These are phyloP conservation scores for Carapus acus DNA, from an alignment of 2,797 vertebrate species.

Conservation along the genomic window DNA sequence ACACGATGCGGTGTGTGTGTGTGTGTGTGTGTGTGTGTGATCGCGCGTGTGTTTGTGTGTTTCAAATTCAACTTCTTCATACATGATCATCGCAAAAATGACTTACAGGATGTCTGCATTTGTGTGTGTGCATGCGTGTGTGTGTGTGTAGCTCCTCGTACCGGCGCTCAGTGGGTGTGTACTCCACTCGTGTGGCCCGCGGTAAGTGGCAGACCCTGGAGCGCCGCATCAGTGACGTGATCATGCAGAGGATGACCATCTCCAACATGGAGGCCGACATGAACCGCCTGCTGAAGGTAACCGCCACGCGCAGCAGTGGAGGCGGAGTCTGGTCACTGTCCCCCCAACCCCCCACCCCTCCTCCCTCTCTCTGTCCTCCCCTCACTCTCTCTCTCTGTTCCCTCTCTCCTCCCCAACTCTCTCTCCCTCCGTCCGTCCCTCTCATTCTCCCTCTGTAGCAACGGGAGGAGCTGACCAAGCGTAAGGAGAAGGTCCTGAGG, in stretches of 20 bases:
- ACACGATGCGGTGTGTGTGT: too few species aligned
- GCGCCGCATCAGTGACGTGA: slow-evolving; percentile 86
- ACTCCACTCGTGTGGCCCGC: slow-evolving; percentile 82
- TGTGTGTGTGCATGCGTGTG: background rate
- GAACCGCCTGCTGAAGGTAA: slow-evolving; percentile 92
- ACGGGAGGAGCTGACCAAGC: slow-evolving; percentile 95
- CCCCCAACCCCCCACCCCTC: too few species aligned
- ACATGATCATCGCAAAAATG: too few species aligned
- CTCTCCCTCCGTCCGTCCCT: too few species aligned
- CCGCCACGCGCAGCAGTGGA: too few species aligned
- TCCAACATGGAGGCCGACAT: slow-evolving; percentile 98
- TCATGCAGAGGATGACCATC: slow-evolving; percentile 98
- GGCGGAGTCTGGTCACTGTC: too few species aligned
- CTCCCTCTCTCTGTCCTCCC: too few species aligned
- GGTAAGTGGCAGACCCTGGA: slow-evolving; percentile 93
- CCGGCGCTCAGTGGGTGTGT: slow-evolving; percentile 76
- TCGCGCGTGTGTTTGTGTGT: too few species aligned
- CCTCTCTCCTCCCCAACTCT: background rate
- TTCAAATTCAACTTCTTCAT: too few species aligned
- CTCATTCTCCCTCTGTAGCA: slow-evolving; percentile 69
- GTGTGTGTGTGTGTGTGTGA: too few species aligned
- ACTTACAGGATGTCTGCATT: background rate
- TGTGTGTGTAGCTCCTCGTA: slow-evolving; percentile 74
- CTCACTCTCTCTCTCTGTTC: too few species aligned
- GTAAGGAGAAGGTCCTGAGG: slow-evolving; percentile 87